A percentile compares a stretch with the other conserved stretches of the same genome.
Evolutionary conservation across 2,113 vertebrate genomes (phyloP).

Genomic region (Dinomys branickii): DNA sequence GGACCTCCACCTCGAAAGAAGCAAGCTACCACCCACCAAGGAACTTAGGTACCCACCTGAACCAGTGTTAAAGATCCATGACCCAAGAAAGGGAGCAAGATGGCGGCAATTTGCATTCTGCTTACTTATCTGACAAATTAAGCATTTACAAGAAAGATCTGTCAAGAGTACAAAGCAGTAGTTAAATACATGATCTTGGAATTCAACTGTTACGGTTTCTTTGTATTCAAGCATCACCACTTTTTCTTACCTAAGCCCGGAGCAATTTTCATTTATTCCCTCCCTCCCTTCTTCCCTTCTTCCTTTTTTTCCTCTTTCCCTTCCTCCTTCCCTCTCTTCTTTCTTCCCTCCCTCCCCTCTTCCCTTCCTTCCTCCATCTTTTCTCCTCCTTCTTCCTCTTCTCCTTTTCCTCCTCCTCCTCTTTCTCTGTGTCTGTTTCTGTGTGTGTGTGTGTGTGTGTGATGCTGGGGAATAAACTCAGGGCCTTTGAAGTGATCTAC

Average conservation of each 20-base stretch:
- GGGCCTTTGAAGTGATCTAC: not conserved
- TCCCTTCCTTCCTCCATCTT: rapidly evolving
- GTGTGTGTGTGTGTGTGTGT: not conserved
- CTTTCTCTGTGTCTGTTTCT: not conserved
- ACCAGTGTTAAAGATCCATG: not conserved
- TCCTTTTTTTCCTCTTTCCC: rapidly evolving
- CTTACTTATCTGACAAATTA: not conserved
- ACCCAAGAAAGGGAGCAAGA: not conserved
- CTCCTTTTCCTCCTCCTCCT: not conserved
- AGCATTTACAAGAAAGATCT: not conserved
- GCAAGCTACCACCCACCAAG: not conserved
- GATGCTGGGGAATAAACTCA: not conserved
- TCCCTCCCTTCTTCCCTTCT: rapidly evolving
- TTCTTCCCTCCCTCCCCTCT: rapidly evolving
- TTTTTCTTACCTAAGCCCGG: not conserved
- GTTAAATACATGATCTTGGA: not conserved
- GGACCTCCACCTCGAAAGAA: not conserved
- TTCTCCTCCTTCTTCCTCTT: no score
- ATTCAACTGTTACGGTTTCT: not conserved
- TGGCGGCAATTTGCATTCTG: not conserved
- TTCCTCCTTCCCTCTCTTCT: rapidly evolving
- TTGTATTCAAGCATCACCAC: not conserved
- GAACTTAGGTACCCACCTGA: not conserved
- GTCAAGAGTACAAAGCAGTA: not conserved
- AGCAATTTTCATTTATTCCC: not conserved